These are phyloP conservation scores for Periophthalmus magnuspinnatus DNA, from an alignment of 2,797 vertebrate genomes.

Conservation along the genomic window DNA sequence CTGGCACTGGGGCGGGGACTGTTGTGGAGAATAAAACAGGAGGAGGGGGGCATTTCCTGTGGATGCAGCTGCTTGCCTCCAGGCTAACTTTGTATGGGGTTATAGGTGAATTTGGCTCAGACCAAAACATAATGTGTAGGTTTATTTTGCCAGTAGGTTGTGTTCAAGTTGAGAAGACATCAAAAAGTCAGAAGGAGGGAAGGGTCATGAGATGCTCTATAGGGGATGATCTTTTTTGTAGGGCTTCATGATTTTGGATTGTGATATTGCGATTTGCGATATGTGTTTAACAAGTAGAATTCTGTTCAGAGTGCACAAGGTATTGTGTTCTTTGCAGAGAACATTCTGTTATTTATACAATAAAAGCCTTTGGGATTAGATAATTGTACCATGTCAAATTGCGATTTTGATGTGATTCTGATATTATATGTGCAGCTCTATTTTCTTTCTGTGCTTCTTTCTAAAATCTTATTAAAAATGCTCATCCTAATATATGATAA, in stretches of 20 bases:
- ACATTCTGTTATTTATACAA: too few species aligned
- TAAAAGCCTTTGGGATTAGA: too few species aligned
- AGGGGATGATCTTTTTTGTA: neutral
- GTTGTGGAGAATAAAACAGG: constrained; percentile 37
- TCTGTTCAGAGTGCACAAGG: too few species aligned
- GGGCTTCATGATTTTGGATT: neutral
- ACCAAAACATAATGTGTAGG: constrained; percentile 36
- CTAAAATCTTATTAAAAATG: too few species aligned
- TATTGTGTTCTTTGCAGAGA: too few species aligned
- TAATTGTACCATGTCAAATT: too few species aligned
- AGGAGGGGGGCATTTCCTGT: constrained; percentile 68
- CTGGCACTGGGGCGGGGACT: constrained; percentile 48
- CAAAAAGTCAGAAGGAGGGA: neutral
- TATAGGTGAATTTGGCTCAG: constrained; percentile 63
- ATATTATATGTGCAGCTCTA: too few species aligned
- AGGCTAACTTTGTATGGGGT: constrained; percentile 56
- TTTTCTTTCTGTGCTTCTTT: neutral
- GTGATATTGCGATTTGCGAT: too few species aligned
- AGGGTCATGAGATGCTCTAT: neutral
- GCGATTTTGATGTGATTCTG: too few species aligned
- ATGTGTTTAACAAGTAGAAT: too few species aligned
- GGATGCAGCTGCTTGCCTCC: constrained; percentile 76
- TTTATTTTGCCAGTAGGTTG: constrained; percentile 3
- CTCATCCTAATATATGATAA: too few species aligned
- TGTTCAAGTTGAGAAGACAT: neutral